Evolutionary conservation across 2,797 vertebrate genomes (phyloP), one percentile per base, ranked within the genome.

Genomic region (Amphiprion clarkii): DNA sequence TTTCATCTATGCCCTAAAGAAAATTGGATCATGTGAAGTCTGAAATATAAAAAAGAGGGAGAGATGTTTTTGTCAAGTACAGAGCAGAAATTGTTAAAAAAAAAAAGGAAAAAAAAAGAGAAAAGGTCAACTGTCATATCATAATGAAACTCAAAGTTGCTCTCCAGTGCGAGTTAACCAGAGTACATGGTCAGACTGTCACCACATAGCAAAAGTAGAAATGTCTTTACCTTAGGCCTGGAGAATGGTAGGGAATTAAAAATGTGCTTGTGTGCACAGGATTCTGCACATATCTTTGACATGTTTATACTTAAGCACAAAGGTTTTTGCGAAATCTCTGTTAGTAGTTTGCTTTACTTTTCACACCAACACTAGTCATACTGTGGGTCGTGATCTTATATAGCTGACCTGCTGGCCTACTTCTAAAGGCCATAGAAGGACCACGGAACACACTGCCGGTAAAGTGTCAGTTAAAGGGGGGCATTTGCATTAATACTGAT

Each of bases 391-490:
- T 64, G 48, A 81, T 78, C 70, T 71, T 61, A 42, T 65, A 8
- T 27, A 76, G 71, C 58, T 68, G 81, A 79, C 82, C 74, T 56
- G 74, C 59, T 81, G 79, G 63, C 76, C 76, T 80, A 74, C 71
- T 83, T 86, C 29, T 59, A 17, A 58, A 19, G 31, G 46, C 13
- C 42, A 54, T 21, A 6, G 6, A 71, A 25, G 67, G 64, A 74
- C 46, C 40, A 53, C 29, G 65, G 54, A 54, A 36, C 52, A 0
- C 13, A 0, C 7, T 49, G 42, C 17, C n/a, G 27, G 77, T 27
- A 21, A 11, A 44, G 53, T 53, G 21, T 71, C 33, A 39, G 8
- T 29, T 17, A 23, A 9, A 46, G 36, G 2, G 40, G 7, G 2
- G 27, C 31, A 31, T 31, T 17, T 57, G 1, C 8, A 25, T 2